phyloP scores from a whole-genome alignment of 2,113 vertebrate genomes.

The Vidua chalybeata region DNA sequence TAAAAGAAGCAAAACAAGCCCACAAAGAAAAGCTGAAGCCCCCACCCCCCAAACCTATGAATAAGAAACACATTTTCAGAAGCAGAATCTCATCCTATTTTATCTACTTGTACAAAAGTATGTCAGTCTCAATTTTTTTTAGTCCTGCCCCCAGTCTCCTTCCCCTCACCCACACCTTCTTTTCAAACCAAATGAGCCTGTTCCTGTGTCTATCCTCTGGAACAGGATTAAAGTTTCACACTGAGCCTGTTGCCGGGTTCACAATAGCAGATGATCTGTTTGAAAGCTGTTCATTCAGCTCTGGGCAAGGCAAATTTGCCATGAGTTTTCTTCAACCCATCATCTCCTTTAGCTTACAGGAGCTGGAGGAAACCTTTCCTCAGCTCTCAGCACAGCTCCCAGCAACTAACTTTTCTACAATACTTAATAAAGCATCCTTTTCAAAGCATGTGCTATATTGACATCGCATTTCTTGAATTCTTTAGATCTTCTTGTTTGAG shows the following conservation, averaged over 20 bases:
- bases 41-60: background rate
- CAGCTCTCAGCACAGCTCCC: background rate
- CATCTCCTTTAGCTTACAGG: background rate
- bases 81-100: background rate
- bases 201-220: background rate
- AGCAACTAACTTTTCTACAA: background rate
- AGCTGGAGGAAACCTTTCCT: background rate
- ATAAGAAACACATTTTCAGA: constrained; percentile 11
- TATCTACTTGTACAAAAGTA: background rate
- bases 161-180: background rate
- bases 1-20: background rate
- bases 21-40: background rate
- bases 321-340: background rate
- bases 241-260: background rate
- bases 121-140: background rate
- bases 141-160: background rate
- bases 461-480: background rate
- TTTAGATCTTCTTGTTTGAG: background rate
- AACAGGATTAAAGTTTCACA: constrained; percentile 9
- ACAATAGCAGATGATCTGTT: background rate
- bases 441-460: background rate
- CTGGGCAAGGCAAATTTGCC: background rate
- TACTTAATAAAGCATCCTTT: background rate
- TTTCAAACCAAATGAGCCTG: constrained; percentile 28
- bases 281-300: background rate